Evolutionary conservation across 2,113 vertebrate genomes (phyloP), one percentile per base, ranked within the genome.

Genomic region (Boulengeromyrus knoepffleri): DNA sequence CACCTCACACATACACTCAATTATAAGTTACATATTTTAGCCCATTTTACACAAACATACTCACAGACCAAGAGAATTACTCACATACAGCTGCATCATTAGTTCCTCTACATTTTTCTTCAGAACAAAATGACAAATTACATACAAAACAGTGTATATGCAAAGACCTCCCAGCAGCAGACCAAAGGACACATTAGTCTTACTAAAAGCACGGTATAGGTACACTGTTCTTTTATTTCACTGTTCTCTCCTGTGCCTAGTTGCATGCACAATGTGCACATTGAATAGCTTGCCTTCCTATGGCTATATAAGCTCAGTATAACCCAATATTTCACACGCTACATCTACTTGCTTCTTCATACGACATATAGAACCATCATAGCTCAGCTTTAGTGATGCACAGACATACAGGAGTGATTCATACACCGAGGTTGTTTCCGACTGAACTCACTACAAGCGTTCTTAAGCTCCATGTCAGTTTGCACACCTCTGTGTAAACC

Each of bases 401-500:
- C 27, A 5, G 74, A 53, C 77, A 62, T 58, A 46, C 50, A 19
- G 24, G 24, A 27, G 49, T 1, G 52, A 56, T 36, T 84, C 89
- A 42, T 84, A 58, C 36, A 89, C 50, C 5, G 6, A 19, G 13
- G 50, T 39, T 27, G 80, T 89, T 56, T 56, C n/a, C 53, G 52
- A 24, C 74, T 50, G 52, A 85, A 47, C 39, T 62, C 77, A 6
- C 89, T 90, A 58, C 56, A 88, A 90, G 86, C 52, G 50, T 92
- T 91, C 7, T 12, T 85, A 42, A 17, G 21, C 36, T 86, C 50
- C 89, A 90, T 91, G 92, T 92, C 92, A 92, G 90, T 90, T 89
- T 92, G 85, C 8, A 91, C 93, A 87, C 85, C 89, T 87, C 94
- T 95, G 93, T 85, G 91, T 93, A 95, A 96, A 93, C 92, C 92